A percentile compares a stretch with the other conserved stretches of the same genome.
These are phyloP conservation scores for Pogonus chalceus DNA, from an alignment of 1,140 invertebrate species.

Conservation along the genomic window DNA sequence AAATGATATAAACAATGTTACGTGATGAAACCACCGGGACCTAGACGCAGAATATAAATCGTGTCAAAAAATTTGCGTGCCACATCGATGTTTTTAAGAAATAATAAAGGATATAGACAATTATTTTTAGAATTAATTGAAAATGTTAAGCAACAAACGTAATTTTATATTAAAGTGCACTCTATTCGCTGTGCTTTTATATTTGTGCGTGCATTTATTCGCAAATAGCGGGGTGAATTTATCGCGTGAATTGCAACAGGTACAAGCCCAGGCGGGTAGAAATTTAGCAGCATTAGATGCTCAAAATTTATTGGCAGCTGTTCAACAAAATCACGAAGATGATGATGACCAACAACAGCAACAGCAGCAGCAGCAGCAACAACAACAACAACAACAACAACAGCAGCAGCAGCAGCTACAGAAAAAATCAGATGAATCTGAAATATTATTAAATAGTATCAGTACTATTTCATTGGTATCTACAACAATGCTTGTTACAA, in stretches of 20 bases:
- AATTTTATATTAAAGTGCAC: conserved; percentile 27
- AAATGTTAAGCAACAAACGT: conserved; percentile 29
- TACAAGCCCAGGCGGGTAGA: conserved; percentile 21
- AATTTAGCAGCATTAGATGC: conserved; percentile 29
- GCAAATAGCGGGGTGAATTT: conserved; percentile 23
- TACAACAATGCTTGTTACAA: too few relatives aligned
- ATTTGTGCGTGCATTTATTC: conserved; percentile 26
- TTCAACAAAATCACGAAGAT: neutral
- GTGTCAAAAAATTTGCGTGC: conserved; percentile 8
- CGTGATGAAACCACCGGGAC: conserved; percentile 28
- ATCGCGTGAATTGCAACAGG: conserved; percentile 30
- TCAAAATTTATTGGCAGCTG: conserved; percentile 3
- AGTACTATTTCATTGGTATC: too few relatives aligned
- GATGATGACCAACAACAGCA: conserved; percentile 3
- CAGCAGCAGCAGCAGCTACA: neutral
- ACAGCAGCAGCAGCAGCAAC: neutral
- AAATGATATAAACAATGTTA: too few relatives aligned
- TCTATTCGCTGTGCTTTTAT: conserved; percentile 21
- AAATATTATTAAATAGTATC: too few relatives aligned
- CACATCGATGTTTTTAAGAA: neutral
- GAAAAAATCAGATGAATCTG: conserved; percentile 5
- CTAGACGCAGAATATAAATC: conserved; percentile 15
- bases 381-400: neutral
- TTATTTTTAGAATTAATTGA: neutral
- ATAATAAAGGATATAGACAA: neutral